phyloP scores from a whole-genome alignment of 2,888 invertebrate genomes.

The Drymonia ruficornis region DNA sequence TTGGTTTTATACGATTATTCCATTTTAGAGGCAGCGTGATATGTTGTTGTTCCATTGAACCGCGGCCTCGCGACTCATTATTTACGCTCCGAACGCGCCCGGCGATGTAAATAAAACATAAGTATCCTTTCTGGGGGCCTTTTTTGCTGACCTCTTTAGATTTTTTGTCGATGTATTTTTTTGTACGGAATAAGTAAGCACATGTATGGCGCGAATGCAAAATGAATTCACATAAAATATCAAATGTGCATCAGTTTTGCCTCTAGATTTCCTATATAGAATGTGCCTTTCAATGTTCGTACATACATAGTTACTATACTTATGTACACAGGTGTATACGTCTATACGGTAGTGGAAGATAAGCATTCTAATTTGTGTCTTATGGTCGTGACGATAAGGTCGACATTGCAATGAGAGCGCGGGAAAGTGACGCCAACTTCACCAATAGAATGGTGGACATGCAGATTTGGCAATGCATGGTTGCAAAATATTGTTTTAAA shows the following conservation, averaged over 20 bases:
- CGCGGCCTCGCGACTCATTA: constrained; percentile 66
- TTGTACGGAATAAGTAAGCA: constrained; percentile 35
- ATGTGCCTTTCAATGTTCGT: constrained; percentile 47
- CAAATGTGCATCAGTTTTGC: constrained; percentile 21
- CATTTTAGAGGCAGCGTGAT: constrained; percentile 69
- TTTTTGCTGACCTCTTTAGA: constrained; percentile 69
- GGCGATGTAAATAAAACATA: constrained; percentile 81
- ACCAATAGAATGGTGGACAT: constrained; percentile 48
- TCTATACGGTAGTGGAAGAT: constrained; percentile 53
- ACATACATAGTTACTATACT: constrained; percentile 50
- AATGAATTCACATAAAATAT: constrained; percentile 22
- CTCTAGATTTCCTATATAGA: constrained; percentile 29
- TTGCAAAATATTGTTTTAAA: constrained; percentile 17
- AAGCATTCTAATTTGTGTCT: constrained; percentile 54
- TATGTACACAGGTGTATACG: constrained; percentile 67
- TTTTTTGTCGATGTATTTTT: constrained; percentile 54
- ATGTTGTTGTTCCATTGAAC: constrained; percentile 72
- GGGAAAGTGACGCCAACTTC: constrained; percentile 53
- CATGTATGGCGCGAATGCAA: constrained; percentile 36
- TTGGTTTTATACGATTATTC: constrained; percentile 80
- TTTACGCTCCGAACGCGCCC: constrained; percentile 65
- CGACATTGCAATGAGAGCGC: constrained; percentile 44
- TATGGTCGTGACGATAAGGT: constrained; percentile 50
- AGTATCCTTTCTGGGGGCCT: constrained; percentile 63
- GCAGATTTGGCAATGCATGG: constrained; percentile 50